Evolutionary conservation across 2,113 vertebrate species (phyloP), one percentile per base, ranked within the genome.

Genomic region (Phalacrocorax carbo): DNA sequence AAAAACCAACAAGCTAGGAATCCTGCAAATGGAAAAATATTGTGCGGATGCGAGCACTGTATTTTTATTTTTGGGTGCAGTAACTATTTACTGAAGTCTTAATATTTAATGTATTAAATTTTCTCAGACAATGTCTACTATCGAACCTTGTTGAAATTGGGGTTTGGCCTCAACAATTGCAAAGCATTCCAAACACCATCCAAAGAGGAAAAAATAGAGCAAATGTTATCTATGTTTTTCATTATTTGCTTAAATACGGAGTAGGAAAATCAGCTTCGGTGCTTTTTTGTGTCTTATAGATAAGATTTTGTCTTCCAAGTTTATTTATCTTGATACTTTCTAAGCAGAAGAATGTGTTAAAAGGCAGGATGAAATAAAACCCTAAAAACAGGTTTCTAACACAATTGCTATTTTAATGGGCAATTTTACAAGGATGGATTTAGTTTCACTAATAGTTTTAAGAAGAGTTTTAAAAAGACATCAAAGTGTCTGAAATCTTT

Each of bases 401-500:
- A 95, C 48, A 79, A 73, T 65, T 93, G 91, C 58, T 87, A 58
- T 95, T 97, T 97, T 94, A 93, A 93, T 96, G 84, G 93, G 32
- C 70, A 91, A 29, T 97, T 97, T 96, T 96, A 95, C 91, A 96
- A 95, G 73, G 81, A 82, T 62, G 84, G 86, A 94, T 97, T 95
- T 91, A 90, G 88, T 96, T 97, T 96, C 93, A 96, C 32, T 89
- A 91, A 84, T 84, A 93, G 88, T 95, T 97, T 95, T 94, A 93
- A 93, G 92, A 94, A 94, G 80, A 97, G 66, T 96, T 95, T 96
- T 96, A 93, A 93, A 69, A 73, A 91, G 77, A 95, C 86, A 94
- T 96, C 95, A 97, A 94, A 97, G 94, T 93, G 82, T 91, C 86
- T 91, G 73, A 87, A 91, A 90, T 94, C 86, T 95, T 95, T 95